Conservation (phyloP, 2,888 invertebrate genomes). For the Lasioglossum villosulum region DNA sequence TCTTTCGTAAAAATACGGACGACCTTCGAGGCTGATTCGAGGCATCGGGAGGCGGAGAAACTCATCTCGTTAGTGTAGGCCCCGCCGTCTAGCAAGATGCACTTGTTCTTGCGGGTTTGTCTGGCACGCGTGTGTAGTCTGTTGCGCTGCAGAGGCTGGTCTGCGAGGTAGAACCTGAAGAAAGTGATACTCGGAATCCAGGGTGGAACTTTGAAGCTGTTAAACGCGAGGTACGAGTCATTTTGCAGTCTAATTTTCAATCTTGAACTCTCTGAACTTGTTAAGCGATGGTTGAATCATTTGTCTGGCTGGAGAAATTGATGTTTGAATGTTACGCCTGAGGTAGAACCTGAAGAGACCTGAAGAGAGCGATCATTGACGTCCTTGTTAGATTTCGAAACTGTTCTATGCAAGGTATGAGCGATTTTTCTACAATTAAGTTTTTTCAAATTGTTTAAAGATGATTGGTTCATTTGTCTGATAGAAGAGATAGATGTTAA, state of each 20-base stretch:
- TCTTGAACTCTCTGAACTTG: not conserved
- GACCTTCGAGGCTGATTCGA: slow-evolving; percentile 80
- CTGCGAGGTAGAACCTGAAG: not conserved
- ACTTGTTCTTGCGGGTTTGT: slow-evolving; percentile 62
- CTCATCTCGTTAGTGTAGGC: slow-evolving; percentile 80
- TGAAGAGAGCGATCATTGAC: not conserved
- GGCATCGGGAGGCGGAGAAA: slow-evolving; percentile 69
- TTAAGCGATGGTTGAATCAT: not conserved
- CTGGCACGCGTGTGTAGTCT: not conserved
- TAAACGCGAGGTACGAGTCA: not conserved
- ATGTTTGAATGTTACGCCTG: not conserved
- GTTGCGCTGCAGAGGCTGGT: not conserved
- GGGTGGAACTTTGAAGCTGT: not conserved
- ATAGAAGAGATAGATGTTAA: not conserved
- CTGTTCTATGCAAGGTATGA: not conserved
- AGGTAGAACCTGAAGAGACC: not conserved
- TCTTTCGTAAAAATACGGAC: slow-evolving; percentile 77
- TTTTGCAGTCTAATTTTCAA: not conserved
- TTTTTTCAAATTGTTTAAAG: not conserved
- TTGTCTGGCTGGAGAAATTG: not conserved
- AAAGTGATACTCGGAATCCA: not conserved
- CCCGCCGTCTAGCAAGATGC: slow-evolving; percentile 77
- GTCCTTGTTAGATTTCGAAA: not conserved
- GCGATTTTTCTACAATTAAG: not conserved
- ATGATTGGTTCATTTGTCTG: not conserved